phyloP scores from a whole-genome alignment of 53 echinoderm and acorn worm species.

The Apostichopus leukothele region DNA sequence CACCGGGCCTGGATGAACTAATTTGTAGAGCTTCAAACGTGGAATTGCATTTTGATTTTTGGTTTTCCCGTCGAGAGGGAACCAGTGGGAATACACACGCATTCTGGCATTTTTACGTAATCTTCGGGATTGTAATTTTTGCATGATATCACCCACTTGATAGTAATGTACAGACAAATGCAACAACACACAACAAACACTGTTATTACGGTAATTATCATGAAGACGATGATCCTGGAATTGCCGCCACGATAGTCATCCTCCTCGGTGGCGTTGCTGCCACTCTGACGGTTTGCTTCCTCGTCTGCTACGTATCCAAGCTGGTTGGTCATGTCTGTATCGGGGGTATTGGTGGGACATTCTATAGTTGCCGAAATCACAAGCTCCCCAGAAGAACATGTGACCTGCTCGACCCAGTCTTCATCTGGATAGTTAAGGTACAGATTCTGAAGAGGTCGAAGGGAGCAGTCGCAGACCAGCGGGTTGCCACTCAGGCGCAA shows the following conservation, averaged over 20 bases:
- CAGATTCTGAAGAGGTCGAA: not conserved
- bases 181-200: not conserved
- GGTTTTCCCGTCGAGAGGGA: no score
- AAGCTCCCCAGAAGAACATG: not conserved
- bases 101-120: not conserved
- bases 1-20: no score
- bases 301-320: no score
- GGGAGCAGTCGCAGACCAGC: conserved; percentile 48
- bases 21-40: no score
- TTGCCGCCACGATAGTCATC: not conserved
- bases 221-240: not conserved
- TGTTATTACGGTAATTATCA: not conserved
- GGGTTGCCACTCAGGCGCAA: conserved; percentile 46
- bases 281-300: no score
- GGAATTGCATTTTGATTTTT: no score
- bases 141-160: not conserved
- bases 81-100: not conserved
- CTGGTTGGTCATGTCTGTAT: no score
- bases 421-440: not conserved
- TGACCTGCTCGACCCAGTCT: conserved; percentile 1
- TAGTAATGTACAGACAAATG: not conserved
- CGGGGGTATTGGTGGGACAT: not conserved
- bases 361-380: not conserved
- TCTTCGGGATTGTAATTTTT: not conserved
- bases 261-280: no score